Evolutionary conservation across 2,797 vertebrate genomes (phyloP), one percentile per base, ranked within the genome.

Genomic region (Urophycis tenuis): DNA sequence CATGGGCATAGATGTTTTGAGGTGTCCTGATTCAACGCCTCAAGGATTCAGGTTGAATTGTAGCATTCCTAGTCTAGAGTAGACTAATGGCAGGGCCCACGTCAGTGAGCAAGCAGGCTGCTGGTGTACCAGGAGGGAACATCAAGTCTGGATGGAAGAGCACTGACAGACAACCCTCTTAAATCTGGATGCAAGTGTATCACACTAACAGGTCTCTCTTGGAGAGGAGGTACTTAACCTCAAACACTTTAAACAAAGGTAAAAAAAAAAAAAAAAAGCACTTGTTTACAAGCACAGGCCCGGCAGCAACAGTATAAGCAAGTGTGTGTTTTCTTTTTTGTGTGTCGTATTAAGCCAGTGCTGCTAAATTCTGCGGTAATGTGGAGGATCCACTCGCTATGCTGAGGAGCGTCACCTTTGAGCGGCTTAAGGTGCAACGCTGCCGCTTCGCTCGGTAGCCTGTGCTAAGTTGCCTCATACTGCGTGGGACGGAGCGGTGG

Each of bases 381-480:
- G 29, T 67, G 60, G n/a, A 67, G 29, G 29, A 67, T 67, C 60
- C 60, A 25, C 60, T 67, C 29, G 14, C 60, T 29, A 67, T 67
- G 60, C 60, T 67, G 4, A 67, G 60, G 14, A 29, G n/a, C 25
- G 3, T 32, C 73, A 34, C 32, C 49, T 34, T 22, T 35, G 31
- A 17, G 75, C 72, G 53, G 73, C 22, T 2, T 2, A n/a, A 73
- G 12, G 72, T 35, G 33, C 35, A 35, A 11, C 33, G 19, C 7
- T 36, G 34, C 77, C 74, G 77, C 75, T 74, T 34, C 60, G 64
- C 75, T 78, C n/a, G 60, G 36, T 29, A 78, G 71, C 53, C 70
- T 72, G 67, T 49, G 75, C 80, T 64, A 70, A 78, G 79, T n/a
- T n/a, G n/a, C n/a, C n/a, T n/a, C n/a, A n/a, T 30, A 74, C 72